phyloP scores from a whole-genome alignment of 2,113 vertebrate species.

The Triplophysa siluroides region DNA sequence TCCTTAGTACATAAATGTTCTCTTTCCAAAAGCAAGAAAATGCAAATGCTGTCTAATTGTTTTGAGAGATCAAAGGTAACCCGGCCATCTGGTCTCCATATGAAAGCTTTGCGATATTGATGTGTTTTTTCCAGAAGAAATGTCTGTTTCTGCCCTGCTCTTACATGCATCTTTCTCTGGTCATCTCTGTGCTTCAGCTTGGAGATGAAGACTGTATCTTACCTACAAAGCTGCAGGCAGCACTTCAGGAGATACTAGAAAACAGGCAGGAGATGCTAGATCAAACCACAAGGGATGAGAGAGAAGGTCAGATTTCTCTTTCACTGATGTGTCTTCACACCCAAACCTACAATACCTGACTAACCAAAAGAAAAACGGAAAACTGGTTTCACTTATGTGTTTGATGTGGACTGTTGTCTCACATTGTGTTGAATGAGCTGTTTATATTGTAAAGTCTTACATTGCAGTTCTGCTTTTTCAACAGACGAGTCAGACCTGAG shows the following conservation, averaged over 20 bases:
- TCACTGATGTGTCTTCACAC: not conserved
- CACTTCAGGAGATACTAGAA: slow-evolving; percentile 89
- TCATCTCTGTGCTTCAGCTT: slow-evolving; percentile 69
- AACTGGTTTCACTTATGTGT: slow-evolving; percentile 25
- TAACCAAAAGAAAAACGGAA: not conserved
- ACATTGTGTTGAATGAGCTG: not conserved
- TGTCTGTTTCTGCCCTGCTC: not conserved
- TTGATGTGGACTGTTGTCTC: not conserved
- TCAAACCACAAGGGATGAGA: slow-evolving; percentile 66
- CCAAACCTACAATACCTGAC: not conserved
- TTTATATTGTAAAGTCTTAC: not conserved
- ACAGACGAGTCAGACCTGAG: slow-evolving; percentile 68
- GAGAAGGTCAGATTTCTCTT: slow-evolving; percentile 72
- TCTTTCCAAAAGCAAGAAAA: not conserved
- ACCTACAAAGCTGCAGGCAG: slow-evolving; percentile 93
- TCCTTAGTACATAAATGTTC: not conserved
- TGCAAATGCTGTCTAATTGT: not conserved
- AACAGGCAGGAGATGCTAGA: slow-evolving; percentile 84
- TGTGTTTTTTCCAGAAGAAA: not conserved
- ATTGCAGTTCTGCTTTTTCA: not conserved
- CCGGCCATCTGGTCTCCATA: not conserved
- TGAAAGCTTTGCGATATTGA: not conserved
- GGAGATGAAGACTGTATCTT: slow-evolving; percentile 95
- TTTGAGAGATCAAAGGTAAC: not conserved
- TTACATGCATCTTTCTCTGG: not conserved